Evolutionary conservation across 2,888 invertebrate species (phyloP).

Genomic region (Blastobasis lacticolella): DNA sequence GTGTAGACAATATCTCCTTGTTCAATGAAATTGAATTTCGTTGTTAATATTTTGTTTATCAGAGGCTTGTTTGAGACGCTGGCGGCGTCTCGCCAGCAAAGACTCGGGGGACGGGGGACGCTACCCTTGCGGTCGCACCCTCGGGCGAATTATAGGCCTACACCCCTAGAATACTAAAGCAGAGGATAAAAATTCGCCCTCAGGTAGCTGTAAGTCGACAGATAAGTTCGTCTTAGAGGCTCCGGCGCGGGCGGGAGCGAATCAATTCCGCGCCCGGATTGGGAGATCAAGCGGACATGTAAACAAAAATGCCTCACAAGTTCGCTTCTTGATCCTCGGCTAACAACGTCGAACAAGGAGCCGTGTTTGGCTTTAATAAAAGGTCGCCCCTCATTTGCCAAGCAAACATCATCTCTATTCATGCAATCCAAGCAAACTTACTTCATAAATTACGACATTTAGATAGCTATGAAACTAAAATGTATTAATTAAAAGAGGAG

Average conservation of each 20-base stretch:
- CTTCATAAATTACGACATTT: too few species aligned
- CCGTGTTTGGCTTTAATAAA: constrained; percentile 22
- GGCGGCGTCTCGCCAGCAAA: too few species aligned
- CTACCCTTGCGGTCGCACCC: constrained; percentile 50
- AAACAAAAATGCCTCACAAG: constrained; percentile 44
- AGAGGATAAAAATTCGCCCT: constrained; percentile 59
- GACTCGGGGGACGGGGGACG: constrained; percentile 16
- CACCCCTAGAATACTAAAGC: constrained; percentile 61
- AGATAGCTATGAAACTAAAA: too few species aligned
- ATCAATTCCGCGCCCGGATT: constrained; percentile 51
- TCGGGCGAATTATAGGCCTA: constrained; percentile 60
- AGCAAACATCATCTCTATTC: too few species aligned
- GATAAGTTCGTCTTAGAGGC: constrained; percentile 13
- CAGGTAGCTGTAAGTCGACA: constrained; percentile 30
- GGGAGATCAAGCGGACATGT: constrained; percentile 47
- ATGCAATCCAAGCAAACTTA: too few species aligned
- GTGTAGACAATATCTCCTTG: too few species aligned
- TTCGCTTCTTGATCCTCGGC: constrained; percentile 45
- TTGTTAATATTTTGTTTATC: too few species aligned
- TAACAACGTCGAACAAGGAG: constrained; percentile 47
- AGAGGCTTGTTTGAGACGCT: too few species aligned
- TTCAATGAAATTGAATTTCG: too few species aligned
- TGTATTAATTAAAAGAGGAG: too few species aligned
- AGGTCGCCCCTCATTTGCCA: constrained; percentile 3
- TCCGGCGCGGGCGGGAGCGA: constrained; percentile 41